These are phyloP conservation scores for Nilaparvata lugens DNA, from an alignment of 1,140 invertebrate species.

Conservation along the genomic window DNA sequence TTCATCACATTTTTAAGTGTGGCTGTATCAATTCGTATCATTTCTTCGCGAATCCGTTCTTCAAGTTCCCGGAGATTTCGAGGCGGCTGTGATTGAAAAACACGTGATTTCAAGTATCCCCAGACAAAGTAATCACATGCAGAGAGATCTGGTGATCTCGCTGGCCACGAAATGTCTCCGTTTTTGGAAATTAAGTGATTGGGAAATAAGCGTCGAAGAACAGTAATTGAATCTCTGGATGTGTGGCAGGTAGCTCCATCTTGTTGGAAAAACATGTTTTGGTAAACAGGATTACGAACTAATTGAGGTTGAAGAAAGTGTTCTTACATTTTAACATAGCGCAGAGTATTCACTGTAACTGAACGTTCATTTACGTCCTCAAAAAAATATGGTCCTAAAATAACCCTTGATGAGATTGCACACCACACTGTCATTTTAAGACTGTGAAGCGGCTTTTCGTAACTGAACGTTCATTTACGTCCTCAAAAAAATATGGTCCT, in stretches of 20 bases:
- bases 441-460: neutral
- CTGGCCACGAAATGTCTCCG: neutral
- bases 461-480: neutral
- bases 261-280: no score
- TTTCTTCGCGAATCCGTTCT: neutral
- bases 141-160: no score
- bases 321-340: neutral
- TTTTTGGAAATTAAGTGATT: neutral
- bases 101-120: neutral
- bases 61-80: neutral
- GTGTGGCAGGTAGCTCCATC: neutral
- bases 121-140: neutral
- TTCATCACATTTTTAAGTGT: neutral
- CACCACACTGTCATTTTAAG: neutral
- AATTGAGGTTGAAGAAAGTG: no score
- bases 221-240: neutral
- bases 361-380: neutral
- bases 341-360: no score
- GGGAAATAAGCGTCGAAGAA: neutral
- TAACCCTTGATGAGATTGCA: no score
- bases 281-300: no score
- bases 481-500: neutral
- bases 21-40: neutral
- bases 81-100: neutral
- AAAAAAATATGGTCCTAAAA: neutral